A percentile compares a stretch with the other conserved stretches of the same genome.
Conservation (phyloP, 2,888 invertebrate species). For the Noctua janthe region DNA sequence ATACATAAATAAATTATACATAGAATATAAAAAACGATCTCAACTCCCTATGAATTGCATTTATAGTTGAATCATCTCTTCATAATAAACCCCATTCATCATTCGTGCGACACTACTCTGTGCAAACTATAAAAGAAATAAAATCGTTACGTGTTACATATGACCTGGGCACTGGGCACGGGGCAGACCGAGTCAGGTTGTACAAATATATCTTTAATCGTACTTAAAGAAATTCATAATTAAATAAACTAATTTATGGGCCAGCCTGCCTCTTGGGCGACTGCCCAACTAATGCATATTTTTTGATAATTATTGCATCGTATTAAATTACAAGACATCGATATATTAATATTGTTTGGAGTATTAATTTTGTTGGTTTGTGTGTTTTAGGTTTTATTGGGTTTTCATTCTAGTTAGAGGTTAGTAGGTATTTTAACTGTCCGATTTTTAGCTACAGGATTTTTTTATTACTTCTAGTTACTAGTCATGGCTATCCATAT, state of each 20-base stretch:
- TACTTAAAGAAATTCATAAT: conserved; percentile 89
- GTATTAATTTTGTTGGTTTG: conserved; percentile 50
- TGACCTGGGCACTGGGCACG: conserved; percentile 76
- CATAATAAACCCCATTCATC: conserved; percentile 3
- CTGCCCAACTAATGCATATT: conserved; percentile 80
- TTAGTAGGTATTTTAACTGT: not conserved
- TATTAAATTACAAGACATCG: conserved; percentile 79
- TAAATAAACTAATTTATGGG: conserved; percentile 88
- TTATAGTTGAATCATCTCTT: not conserved
- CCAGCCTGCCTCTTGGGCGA: conserved; percentile 67
- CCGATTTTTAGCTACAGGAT: not conserved
- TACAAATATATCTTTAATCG: conserved; percentile 87
- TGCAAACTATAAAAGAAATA: conserved; percentile 85
- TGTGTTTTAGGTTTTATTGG: conserved; percentile 18
- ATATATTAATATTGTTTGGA: conserved; percentile 59
- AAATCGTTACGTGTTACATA: conserved; percentile 87
- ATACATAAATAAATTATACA: no score
- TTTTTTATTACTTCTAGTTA: not conserved
- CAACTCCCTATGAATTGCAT: no score
- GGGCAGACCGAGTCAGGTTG: conserved; percentile 83
- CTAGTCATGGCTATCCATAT: not conserved
- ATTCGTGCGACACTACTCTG: conserved; percentile 72
- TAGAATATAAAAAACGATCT: not conserved
- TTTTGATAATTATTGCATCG: conserved; percentile 81
- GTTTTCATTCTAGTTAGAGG: not conserved